These are phyloP conservation scores for Heliangelus exortis DNA, from an alignment of 2,797 vertebrate species.

Conservation along the genomic window DNA sequence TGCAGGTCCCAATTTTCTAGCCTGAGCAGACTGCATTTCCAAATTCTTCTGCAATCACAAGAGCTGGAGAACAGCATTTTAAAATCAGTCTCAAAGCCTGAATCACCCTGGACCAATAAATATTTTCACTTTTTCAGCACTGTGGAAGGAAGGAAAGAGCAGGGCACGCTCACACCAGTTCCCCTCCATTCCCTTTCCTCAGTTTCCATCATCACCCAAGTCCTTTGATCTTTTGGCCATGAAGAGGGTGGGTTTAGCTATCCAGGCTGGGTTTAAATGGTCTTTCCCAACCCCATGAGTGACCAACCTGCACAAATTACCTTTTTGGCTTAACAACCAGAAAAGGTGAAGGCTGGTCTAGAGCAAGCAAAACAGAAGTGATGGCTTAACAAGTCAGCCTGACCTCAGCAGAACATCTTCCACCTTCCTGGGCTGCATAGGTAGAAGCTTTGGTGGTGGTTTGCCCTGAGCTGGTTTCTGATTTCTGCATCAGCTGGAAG, in stretches of 20 bases:
- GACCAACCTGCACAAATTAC: not conserved
- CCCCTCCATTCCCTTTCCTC: not conserved
- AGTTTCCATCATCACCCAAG: not conserved
- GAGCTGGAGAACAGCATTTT: not conserved
- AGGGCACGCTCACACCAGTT: not conserved
- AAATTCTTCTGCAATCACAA: not conserved
- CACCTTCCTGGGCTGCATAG: not conserved
- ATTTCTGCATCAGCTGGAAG: not conserved
- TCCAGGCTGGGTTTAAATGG: not conserved
- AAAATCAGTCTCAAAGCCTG: not conserved
- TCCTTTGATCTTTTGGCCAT: not conserved
- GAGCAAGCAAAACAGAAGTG: not conserved
- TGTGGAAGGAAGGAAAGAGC: not conserved
- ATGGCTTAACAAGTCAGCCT: not conserved
- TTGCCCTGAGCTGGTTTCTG: not conserved
- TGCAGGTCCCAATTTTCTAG: not conserved
- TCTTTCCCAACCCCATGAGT: not conserved
- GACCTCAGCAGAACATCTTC: not conserved
- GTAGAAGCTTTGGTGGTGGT: not conserved
- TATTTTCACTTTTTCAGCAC: not conserved
- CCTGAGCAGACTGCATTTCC: not conserved
- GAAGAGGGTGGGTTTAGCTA: not conserved
- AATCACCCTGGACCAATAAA: rapidly evolving
- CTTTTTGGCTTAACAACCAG: not conserved
- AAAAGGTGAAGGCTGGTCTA: not conserved